Percentiles rank a stretch among this genome's conserved stretches.
phyloP scores from a whole-genome alignment of 1,140 invertebrate genomes.

The Caenorhabditis inopinata region DNA sequence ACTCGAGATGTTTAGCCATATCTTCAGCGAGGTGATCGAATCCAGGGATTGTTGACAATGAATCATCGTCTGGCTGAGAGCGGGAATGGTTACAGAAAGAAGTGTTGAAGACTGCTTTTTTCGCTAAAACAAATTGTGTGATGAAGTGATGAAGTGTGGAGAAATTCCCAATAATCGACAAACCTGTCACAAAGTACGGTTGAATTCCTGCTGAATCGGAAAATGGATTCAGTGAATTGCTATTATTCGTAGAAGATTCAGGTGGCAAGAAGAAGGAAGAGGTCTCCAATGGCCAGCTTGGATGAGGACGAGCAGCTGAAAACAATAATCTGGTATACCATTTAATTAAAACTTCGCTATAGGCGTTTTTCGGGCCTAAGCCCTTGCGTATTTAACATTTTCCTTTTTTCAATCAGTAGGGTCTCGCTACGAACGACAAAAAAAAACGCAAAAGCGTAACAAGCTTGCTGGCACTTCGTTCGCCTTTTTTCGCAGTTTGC shows the following conservation, averaged over 20 bases:
- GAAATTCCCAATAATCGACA: not conserved
- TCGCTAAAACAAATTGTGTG: conserved; percentile 8
- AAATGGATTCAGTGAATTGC: not conserved
- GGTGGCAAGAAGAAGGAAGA: conserved; percentile 23
- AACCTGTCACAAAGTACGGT: conserved; percentile 5
- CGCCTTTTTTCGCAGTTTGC: too few species aligned
- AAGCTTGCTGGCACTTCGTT: too few species aligned
- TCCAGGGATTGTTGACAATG: conserved; percentile 3
- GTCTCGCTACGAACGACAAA: not conserved
- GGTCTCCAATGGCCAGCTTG: conserved; percentile 43
- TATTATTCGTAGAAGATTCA: not conserved
- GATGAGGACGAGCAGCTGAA: conserved; percentile 37
- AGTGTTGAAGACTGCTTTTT: not conserved
- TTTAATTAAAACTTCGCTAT: too few species aligned
- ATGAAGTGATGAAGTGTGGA: too few species aligned
- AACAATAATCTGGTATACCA: too few species aligned
- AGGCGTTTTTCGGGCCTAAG: too few species aligned
- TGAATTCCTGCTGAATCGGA: not conserved
- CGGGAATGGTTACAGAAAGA: not conserved
- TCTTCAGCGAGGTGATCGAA: conserved; percentile 21
- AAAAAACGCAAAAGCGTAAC: too few species aligned
- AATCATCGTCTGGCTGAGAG: not conserved
- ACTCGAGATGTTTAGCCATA: conserved; percentile 11
- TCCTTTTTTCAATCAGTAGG: too few species aligned
- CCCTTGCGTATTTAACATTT: too few species aligned